Percentiles rank a stretch among this genome's conserved stretches.
phyloP scores from a whole-genome alignment of 2,113 vertebrate species.

The Ornithorhynchus anatinus region DNA sequence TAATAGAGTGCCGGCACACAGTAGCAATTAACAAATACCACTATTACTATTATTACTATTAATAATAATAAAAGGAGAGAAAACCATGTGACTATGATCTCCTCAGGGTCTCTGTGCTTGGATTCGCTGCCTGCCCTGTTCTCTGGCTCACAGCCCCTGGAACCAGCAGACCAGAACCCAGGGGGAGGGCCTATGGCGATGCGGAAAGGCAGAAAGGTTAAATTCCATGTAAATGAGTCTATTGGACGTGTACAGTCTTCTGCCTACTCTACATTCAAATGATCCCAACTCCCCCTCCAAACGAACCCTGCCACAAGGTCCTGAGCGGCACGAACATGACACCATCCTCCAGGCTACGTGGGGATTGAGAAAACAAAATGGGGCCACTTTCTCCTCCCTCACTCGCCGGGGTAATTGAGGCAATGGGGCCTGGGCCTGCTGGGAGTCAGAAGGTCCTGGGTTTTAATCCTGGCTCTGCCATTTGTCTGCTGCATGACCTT shows the following conservation, averaged over 20 bases:
- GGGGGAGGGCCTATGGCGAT: conserved; percentile 37
- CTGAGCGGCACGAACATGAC: conserved; percentile 16
- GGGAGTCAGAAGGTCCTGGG: too few relatives aligned
- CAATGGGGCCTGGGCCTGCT: too few relatives aligned
- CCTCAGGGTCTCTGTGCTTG: conserved; percentile 39
- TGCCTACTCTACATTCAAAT: conserved; percentile 53
- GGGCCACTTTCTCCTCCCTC: too few relatives aligned
- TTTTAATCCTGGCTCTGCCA: too few relatives aligned
- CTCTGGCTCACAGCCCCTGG: conserved; percentile 12
- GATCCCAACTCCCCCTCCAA: conserved; percentile 36
- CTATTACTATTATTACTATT: too few relatives aligned
- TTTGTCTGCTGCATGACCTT: too few relatives aligned
- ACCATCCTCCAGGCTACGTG: neutral
- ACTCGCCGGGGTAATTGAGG: too few relatives aligned
- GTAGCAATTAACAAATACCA: too few relatives aligned
- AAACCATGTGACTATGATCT: conserved; percentile 50
- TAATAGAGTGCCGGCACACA: too few relatives aligned
- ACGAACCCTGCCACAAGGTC: conserved; percentile 55
- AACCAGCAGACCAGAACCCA: conserved; percentile 34
- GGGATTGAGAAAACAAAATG: neutral
- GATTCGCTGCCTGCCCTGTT: conserved; percentile 30
- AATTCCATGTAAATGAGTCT: conserved; percentile 63
- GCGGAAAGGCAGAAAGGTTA: conserved; percentile 64
- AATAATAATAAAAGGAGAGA: too few relatives aligned
- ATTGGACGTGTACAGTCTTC: conserved; percentile 66